phyloP scores from a whole-genome alignment of 2,888 invertebrate species.

The Polylopha cassiicola region DNA sequence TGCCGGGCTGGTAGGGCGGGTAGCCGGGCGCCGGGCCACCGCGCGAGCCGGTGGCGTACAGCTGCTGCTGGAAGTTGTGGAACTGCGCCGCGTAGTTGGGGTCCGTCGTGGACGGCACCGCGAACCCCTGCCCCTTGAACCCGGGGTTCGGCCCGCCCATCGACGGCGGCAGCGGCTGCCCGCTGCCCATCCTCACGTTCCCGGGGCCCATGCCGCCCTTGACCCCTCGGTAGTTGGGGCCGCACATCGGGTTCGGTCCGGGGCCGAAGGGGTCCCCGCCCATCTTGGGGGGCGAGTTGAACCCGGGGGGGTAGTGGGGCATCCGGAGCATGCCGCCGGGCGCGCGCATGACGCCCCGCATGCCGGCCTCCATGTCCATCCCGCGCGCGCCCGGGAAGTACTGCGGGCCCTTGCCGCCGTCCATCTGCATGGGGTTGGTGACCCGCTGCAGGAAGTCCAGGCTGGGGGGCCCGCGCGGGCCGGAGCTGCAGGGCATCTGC shows the following conservation, averaged over 20 bases:
- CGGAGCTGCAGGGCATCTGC: slow-evolving; percentile 84
- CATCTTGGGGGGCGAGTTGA: slow-evolving; percentile 70
- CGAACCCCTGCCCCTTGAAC: slow-evolving; percentile 88
- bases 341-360: slow-evolving; percentile 70
- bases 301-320: slow-evolving; percentile 69
- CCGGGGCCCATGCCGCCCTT: slow-evolving; percentile 58
- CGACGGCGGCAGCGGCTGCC: slow-evolving; percentile 86
- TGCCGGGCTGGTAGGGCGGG: slow-evolving; percentile 69
- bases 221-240: slow-evolving; percentile 59
- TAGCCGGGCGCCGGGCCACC: slow-evolving; percentile 66
- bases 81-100: slow-evolving; percentile 96
- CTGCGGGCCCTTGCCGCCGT: slow-evolving; percentile 79
- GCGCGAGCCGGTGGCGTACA: slow-evolving; percentile 86
- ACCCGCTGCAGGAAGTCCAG: slow-evolving; percentile 93
- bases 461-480: slow-evolving; percentile 89
- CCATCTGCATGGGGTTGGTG: slow-evolving; percentile 89
- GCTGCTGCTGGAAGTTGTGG: slow-evolving; percentile 96
- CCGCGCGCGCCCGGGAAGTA: slow-evolving; percentile 83
- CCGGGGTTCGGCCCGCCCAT: slow-evolving; percentile 83
- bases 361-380: slow-evolving; percentile 71
- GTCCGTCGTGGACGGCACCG: slow-evolving; percentile 90
- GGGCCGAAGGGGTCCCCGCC: slow-evolving; percentile 53
- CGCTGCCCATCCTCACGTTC: slow-evolving; percentile 65
- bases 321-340: slow-evolving; percentile 60
- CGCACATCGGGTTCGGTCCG: slow-evolving; percentile 51